phyloP scores from a whole-genome alignment of 2,113 vertebrate species.

The Taxidea taxus region DNA sequence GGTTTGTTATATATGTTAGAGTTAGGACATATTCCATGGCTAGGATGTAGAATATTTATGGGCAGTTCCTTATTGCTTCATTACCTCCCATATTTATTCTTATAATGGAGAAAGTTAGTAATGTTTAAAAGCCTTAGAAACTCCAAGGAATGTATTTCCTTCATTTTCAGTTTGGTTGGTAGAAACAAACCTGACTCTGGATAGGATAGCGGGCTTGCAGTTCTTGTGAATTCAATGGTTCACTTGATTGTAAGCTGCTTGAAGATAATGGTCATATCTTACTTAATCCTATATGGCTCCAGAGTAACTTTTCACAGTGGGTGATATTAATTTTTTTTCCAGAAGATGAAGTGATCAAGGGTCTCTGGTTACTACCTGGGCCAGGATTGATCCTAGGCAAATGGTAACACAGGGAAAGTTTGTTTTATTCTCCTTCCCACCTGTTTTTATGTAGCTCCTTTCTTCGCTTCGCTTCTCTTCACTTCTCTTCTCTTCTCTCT shows the following conservation, averaged over 20 bases:
- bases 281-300: background rate
- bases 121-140: conserved; percentile 1
- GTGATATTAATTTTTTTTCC: background rate
- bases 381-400: background rate
- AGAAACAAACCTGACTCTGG: background rate
- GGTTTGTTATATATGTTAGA: background rate
- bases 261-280: background rate
- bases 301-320: background rate
- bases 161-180: background rate
- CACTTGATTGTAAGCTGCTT: background rate
- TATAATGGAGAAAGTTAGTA: background rate
- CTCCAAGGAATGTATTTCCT: background rate
- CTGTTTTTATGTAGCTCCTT: background rate
- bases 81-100: conserved; percentile 7
- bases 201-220: background rate
- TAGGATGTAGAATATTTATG: background rate
- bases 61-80: background rate
- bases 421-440: background rate
- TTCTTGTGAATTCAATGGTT: background rate
- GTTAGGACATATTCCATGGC: background rate
- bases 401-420: background rate
- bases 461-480: background rate
- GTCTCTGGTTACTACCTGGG: background rate
- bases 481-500: background rate
- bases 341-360: background rate